phyloP scores from a whole-genome alignment of 2,888 invertebrate genomes.

The Andrena bicolor region DNA sequence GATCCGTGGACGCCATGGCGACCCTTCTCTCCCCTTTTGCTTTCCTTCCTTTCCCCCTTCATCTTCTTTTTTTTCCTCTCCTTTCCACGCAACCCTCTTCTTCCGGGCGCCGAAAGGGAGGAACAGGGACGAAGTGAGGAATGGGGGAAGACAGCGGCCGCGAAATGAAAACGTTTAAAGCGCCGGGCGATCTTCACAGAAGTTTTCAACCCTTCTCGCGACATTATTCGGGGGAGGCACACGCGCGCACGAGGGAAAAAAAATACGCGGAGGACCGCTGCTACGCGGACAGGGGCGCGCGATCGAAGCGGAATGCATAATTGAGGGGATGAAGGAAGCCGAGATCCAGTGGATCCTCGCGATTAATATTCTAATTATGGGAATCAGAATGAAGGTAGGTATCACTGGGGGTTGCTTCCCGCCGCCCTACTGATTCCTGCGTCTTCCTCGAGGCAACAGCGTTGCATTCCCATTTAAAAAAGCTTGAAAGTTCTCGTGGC shows the following conservation, averaged over 20 bases:
- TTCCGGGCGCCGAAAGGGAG: not conserved
- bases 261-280: slow-evolving; percentile 36
- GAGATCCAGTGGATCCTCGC: slow-evolving; percentile 29
- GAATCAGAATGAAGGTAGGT: slow-evolving; percentile 49
- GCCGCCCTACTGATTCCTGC: not conserved
- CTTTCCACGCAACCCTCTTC: slow-evolving; percentile 34
- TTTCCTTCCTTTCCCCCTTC: slow-evolving; percentile 24
- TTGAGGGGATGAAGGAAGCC: slow-evolving; percentile 28
- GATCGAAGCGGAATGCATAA: slow-evolving; percentile 53
- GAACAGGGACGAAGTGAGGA: not conserved
- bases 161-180: slow-evolving; percentile 73
- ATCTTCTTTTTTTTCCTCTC: slow-evolving; percentile 36
- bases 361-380: slow-evolving; percentile 61
- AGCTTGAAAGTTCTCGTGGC: not conserved
- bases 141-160: slow-evolving; percentile 25
- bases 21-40: slow-evolving; percentile 58
- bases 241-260: slow-evolving; percentile 35
- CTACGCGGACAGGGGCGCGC: slow-evolving; percentile 2
- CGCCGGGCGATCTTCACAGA: slow-evolving; percentile 61
- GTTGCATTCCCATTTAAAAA: not conserved
- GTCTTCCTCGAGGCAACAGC: slow-evolving; percentile 7
- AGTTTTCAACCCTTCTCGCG: slow-evolving; percentile 69
- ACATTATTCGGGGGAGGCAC: slow-evolving; percentile 49
- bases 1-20: slow-evolving; percentile 81
- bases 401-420: slow-evolving; percentile 21